phyloP scores from a whole-genome alignment of 2,113 vertebrate genomes.

The Triplophysa tibetana region DNA sequence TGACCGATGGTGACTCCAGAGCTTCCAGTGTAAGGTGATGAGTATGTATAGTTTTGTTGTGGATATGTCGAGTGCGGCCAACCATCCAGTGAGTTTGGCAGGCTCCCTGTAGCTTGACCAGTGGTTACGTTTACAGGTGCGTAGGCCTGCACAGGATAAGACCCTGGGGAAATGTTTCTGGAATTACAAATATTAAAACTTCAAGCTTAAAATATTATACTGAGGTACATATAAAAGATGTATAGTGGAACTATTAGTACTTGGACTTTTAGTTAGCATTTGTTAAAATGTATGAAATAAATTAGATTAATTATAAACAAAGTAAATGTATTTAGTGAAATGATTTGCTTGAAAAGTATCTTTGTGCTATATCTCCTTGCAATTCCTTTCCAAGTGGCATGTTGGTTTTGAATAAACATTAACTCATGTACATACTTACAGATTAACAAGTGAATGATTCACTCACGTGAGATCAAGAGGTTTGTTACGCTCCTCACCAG shows the following conservation, averaged over 20 bases:
- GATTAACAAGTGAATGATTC: background rate
- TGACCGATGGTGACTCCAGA: background rate
- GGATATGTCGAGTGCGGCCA: slow-evolving; percentile 49
- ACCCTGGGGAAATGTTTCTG: slow-evolving; percentile 48
- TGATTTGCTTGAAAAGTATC: too few relatives aligned
- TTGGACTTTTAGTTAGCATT: too few relatives aligned
- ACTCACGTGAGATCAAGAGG: slow-evolving; percentile 69
- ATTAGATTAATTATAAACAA: too few relatives aligned
- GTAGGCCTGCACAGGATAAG: slow-evolving; percentile 60
- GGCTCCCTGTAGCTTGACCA: slow-evolving; percentile 15
- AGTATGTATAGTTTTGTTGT: slow-evolving; percentile 16
- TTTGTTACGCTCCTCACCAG: slow-evolving; percentile 72
- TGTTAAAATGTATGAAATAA: too few relatives aligned
- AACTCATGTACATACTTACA: too few relatives aligned
- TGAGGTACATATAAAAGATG: background rate
- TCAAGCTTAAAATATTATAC: background rate
- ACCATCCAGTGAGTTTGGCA: slow-evolving; percentile 46
- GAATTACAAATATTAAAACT: background rate
- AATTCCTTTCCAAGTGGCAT: too few relatives aligned
- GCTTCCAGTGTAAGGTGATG: slow-evolving; percentile 18
- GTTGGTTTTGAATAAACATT: background rate
- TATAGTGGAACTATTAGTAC: too few relatives aligned
- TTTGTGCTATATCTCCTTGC: too few relatives aligned
- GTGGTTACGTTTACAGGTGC: slow-evolving; percentile 22
- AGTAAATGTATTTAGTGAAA: too few relatives aligned